These are phyloP conservation scores for Platyrinchus mystaceus DNA, from an alignment of 2,797 vertebrate species.

Conservation along the genomic window DNA sequence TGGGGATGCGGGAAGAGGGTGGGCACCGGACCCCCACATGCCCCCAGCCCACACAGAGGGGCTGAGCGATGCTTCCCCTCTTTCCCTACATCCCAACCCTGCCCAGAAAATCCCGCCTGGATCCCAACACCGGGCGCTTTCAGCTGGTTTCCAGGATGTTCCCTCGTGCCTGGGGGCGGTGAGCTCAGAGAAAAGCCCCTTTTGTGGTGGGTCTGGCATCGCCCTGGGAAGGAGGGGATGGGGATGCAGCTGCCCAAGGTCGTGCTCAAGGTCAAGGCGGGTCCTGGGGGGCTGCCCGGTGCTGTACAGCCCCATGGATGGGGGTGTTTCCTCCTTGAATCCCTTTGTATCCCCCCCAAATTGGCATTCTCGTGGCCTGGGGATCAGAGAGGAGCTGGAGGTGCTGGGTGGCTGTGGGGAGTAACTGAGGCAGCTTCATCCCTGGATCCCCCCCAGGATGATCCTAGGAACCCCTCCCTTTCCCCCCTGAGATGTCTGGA, in stretches of 20 bases:
- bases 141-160: neutral
- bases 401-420: neutral
- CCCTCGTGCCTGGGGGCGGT: neutral
- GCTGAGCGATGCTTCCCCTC: neutral
- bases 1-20: neutral
- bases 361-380: neutral
- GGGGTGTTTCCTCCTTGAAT: neutral
- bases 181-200: neutral
- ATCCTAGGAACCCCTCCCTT: neutral
- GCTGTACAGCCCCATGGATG: neutral
- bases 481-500: neutral
- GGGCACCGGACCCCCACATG: neutral
- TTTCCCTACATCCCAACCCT: neutral
- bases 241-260: neutral
- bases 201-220: neutral
- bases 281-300: rapidly evolving
- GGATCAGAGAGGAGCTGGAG: neutral
- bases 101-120: neutral
- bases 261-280: neutral
- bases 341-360: neutral
- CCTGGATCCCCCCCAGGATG: neutral
- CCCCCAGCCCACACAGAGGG: neutral
- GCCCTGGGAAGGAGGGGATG: neutral
- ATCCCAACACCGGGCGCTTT: rapidly evolving
- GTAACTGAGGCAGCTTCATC: neutral